Evolutionary conservation across 2,797 vertebrate genomes (phyloP).

Genomic region (Psittacula derbiana): DNA sequence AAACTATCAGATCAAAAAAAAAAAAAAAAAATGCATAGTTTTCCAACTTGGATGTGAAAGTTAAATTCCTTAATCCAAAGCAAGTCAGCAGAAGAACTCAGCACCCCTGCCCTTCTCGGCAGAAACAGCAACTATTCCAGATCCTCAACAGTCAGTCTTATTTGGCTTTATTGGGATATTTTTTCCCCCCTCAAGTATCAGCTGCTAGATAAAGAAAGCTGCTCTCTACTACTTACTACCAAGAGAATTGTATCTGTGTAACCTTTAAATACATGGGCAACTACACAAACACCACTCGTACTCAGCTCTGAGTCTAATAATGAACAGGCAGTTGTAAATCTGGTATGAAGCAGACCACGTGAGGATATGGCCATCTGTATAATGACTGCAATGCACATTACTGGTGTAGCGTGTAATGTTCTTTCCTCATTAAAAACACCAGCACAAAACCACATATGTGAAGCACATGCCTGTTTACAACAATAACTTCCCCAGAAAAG

Average conservation of each 20-base stretch:
- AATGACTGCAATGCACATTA: background rate
- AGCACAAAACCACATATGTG: background rate
- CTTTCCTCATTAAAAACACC: background rate
- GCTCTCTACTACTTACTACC: background rate
- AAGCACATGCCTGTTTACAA: constrained; percentile 29
- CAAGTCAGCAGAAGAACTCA: background rate
- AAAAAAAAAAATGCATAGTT: background rate
- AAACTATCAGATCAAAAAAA: background rate
- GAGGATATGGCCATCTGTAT: background rate
- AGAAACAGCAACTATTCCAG: background rate
- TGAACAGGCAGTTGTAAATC: background rate
- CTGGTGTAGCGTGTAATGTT: background rate
- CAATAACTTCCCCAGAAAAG: constrained; percentile 3
- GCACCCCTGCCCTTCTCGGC: background rate
- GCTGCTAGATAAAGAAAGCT: background rate
- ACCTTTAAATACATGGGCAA: background rate
- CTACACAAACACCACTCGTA: rapidly evolving
- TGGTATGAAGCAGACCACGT: background rate
- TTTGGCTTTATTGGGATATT: background rate
- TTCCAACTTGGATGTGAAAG: background rate
- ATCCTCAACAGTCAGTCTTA: background rate
- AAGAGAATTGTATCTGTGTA: background rate
- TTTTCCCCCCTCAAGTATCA: background rate
- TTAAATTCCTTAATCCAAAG: background rate
- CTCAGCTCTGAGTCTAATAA: background rate